Percentiles rank a stretch among this genome's conserved stretches.
Evolutionary conservation across 2,113 vertebrate genomes (phyloP).

Genomic region (Toxostoma redivivum): DNA sequence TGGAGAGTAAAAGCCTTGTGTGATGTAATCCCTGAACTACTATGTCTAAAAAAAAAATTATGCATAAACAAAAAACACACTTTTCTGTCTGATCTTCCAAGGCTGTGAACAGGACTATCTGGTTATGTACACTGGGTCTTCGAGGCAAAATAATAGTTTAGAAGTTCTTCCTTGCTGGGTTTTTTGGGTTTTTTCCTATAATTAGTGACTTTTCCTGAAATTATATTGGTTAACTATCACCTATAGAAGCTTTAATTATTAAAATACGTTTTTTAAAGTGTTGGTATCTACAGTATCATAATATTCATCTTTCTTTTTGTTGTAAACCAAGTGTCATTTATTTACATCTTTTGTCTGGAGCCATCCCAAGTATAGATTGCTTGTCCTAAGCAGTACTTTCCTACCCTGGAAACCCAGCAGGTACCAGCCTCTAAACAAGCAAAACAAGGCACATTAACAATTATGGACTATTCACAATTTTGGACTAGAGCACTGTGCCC

Average conservation of each 20-base stretch:
- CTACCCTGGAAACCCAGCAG: neutral
- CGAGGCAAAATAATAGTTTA: neutral
- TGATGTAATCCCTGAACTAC: neutral
- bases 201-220: neutral
- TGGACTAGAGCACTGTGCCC: neutral
- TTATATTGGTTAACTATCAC: neutral
- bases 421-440: neutral
- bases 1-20: neutral
- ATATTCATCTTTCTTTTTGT: neutral
- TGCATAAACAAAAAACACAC: neutral
- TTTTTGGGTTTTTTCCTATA: fast-evolving
- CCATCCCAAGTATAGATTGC: neutral
- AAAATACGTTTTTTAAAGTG: neutral
- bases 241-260: neutral
- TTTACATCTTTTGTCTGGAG: neutral
- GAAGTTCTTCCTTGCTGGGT: neutral
- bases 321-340: neutral
- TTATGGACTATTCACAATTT: neutral
- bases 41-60: neutral
- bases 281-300: neutral
- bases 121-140: neutral
- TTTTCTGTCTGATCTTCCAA: neutral
- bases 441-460: neutral
- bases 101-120: neutral
- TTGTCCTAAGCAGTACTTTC: neutral